Base-by-base conservation (phyloP, 2,888 invertebrate genomes). In the Callyntrura guangdongensis region DNA sequence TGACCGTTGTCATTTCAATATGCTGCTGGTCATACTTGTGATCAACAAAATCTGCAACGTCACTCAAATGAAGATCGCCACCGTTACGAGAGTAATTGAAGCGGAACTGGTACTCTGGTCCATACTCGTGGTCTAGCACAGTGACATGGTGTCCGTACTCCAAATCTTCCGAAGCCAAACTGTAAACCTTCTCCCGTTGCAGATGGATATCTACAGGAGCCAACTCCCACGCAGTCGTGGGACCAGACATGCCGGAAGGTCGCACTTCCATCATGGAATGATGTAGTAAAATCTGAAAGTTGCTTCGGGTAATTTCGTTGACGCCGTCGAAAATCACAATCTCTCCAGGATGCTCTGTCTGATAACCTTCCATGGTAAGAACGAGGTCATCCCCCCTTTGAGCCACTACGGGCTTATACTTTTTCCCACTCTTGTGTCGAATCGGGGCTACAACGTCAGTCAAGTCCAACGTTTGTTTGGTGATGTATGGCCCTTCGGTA, bases 311-410 rank as follows among this genome's bases (percentile, higher is more conserved):
- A 5, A 12, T 22, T 20, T 61, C 64, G 0, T 14, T 8, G n/a
- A 56, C 53, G n/a, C 85, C 85, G 0, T 53, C 17, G 6, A 27
- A 22, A 53, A 85, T 69, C 6, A 49, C 9, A 25, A 84, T 53
- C 25, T 85, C 72, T 17, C 85, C 85, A 6, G 83, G 83, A 53
- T 72, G 17, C 36, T 72, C 12, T 0, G 0, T 27, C 20, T 72
- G n/a, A 27, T 72, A 69, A 14, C 72, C 72, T 27, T 25, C 72
- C 85, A 85, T 72, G 12, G 11, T n/a, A 0, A 85, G 27, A n/a
- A 53, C 8, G 4, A 72, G n/a, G 20, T 85, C 20, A 20, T 56
- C 11, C n/a, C 17, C 36, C 4, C 8, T 1, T 45, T 12, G 14
- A 14, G 0, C 27, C 9, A 72, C 17, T n/a, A 4, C 17, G 1